These are phyloP conservation scores for Trichogramma dendrolimi DNA, from an alignment of 2,888 invertebrate genomes.

Conservation along the genomic window DNA sequence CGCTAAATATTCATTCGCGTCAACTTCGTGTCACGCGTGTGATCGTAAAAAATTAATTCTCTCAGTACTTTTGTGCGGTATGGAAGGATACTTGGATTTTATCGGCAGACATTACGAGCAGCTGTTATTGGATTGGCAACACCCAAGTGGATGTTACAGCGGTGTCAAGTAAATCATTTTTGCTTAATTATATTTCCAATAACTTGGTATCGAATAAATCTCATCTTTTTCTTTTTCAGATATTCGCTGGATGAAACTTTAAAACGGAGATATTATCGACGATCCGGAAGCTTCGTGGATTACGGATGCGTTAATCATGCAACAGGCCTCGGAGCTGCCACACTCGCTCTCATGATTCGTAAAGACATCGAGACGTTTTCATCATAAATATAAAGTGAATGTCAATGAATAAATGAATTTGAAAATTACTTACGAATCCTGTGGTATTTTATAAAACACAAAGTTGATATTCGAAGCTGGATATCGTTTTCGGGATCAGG, in stretches of 20 bases:
- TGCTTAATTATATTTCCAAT: slow-evolving; percentile 9
- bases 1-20: too few relatives aligned
- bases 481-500: too few relatives aligned
- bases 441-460: too few relatives aligned
- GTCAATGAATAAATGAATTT: not conserved
- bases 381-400: not conserved
- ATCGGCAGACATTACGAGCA: slow-evolving; percentile 44
- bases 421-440: not conserved
- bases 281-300: slow-evolving; percentile 43
- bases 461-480: too few relatives aligned
- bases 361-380: slow-evolving; percentile 37
- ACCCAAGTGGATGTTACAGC: slow-evolving; percentile 48
- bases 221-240: too few relatives aligned
- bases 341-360: slow-evolving; percentile 45
- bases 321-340: slow-evolving; percentile 51
- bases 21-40: not conserved
- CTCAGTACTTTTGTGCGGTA: slow-evolving; percentile 53
- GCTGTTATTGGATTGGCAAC: slow-evolving; percentile 49
- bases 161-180: slow-evolving; percentile 32
- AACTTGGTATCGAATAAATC: not conserved
- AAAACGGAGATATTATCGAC: slow-evolving; percentile 10
- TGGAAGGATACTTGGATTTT: slow-evolving; percentile 54
- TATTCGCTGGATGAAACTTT: too few relatives aligned
- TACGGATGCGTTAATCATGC: slow-evolving; percentile 52
- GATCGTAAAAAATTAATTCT: not conserved